phyloP scores from a whole-genome alignment of 2,797 vertebrate genomes.

The Poecilia velifera region DNA sequence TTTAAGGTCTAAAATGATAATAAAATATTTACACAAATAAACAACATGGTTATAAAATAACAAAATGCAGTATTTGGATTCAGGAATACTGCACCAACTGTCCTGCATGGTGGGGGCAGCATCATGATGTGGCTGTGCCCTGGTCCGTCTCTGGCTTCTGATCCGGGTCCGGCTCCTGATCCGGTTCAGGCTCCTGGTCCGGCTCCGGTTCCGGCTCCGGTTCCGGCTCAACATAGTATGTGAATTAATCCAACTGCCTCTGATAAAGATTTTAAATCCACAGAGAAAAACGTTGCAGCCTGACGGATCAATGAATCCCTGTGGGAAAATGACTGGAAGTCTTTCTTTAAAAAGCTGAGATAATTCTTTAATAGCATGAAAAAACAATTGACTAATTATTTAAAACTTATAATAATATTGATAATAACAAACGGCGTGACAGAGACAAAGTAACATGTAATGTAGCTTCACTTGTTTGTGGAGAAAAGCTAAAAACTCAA shows the following conservation, averaged over 20 bases:
- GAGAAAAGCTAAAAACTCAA: not conserved
- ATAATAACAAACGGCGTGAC: not conserved
- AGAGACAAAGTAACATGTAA: not conserved
- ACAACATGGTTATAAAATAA: too few species aligned
- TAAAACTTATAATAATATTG: not conserved
- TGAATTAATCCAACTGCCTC: not conserved
- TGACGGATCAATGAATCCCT: not conserved
- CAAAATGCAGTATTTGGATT: too few species aligned
- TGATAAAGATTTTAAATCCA: not conserved
- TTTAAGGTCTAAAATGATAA: too few species aligned
- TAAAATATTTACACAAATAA: too few species aligned
- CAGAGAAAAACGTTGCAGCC: not conserved
- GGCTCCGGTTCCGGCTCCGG: too few species aligned
- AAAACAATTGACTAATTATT: not conserved
- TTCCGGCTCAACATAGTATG: not conserved
- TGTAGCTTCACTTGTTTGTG: not conserved
- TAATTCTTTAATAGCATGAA: not conserved
- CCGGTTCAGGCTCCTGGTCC: too few species aligned
- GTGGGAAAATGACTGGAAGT: not conserved
- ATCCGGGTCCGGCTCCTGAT: too few species aligned
- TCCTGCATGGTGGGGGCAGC: too few species aligned
- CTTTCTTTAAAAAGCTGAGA: not conserved
- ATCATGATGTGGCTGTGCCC: too few species aligned
- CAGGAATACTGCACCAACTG: too few species aligned
- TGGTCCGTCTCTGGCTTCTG: too few species aligned